phyloP scores from a whole-genome alignment of 2,797 vertebrate species.

The Malurus leucopterus region DNA sequence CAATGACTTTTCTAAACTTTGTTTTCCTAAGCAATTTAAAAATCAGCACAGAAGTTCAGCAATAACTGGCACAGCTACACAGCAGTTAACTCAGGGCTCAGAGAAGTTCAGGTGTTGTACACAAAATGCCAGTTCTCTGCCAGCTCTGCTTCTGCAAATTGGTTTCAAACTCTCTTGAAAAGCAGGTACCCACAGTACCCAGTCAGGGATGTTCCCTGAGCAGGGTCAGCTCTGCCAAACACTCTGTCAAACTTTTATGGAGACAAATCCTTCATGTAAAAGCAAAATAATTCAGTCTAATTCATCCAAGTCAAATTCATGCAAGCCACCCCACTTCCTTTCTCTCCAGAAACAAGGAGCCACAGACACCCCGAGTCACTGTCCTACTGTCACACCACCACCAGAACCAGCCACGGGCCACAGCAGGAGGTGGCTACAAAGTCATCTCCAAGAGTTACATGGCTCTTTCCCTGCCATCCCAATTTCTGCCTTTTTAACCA shows the following conservation, averaged over 20 bases:
- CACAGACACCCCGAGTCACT: neutral
- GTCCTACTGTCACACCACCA: neutral
- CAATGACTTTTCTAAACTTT: neutral
- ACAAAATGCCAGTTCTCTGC: neutral
- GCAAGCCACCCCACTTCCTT: neutral
- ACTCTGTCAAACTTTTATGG: neutral
- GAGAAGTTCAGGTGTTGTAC: neutral
- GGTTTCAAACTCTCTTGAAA: neutral
- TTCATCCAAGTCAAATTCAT: neutral
- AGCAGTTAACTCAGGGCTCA: neutral
- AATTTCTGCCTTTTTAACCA: neutral
- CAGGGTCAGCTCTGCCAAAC: neutral
- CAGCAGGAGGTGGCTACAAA: neutral
- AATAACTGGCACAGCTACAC: neutral
- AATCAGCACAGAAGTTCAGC: neutral
- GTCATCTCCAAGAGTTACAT: rapidly evolving
- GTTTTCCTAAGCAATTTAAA: neutral
- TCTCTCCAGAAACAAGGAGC: neutral
- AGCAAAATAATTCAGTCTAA: neutral
- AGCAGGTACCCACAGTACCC: neutral
- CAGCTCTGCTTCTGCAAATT: neutral
- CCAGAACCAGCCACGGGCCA: neutral
- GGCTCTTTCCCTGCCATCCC: neutral
- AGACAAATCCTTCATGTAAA: neutral
- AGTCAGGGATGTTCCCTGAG: neutral